A percentile compares a stretch with the other conserved stretches of the same genome.
Evolutionary conservation across 2,888 invertebrate genomes (phyloP).

Genomic region (Allygus modestus): DNA sequence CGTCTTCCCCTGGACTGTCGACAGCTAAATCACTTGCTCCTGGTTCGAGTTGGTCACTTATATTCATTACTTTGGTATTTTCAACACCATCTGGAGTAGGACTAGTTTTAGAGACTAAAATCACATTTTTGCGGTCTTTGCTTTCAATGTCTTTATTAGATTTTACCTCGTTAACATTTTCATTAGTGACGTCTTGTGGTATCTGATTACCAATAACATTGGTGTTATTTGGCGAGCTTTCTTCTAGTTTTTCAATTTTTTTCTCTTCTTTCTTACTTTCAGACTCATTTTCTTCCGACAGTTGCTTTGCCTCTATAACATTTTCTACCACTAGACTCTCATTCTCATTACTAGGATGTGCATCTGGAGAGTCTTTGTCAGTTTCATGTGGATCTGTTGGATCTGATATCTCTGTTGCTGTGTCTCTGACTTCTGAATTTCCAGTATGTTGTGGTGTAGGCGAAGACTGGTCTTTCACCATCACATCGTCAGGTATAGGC

Average conservation of each 20-base stretch:
- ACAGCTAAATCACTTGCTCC: conserved; percentile 1
- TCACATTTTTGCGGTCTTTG: neutral
- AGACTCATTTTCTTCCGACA: conserved; percentile 7
- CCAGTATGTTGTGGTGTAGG: neutral
- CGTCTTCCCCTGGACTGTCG: conserved; percentile 2
- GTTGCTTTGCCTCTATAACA: conserved; percentile 33
- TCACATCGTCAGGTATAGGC: conserved; percentile 1
- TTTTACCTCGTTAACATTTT: conserved; percentile 39
- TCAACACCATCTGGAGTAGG: neutral
- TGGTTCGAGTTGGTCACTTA: neutral
- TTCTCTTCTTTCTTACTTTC: neutral
- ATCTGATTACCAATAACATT: conserved; percentile 23
- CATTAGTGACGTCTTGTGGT: neutral
- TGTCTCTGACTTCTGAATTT: neutral
- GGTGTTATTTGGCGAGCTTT: neutral
- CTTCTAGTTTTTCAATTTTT: neutral
- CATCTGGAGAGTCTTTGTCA: neutral
- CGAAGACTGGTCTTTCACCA: conserved; percentile 49
- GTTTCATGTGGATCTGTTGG: neutral
- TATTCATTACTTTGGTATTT: neutral
- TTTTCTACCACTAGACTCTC: conserved; percentile 38
- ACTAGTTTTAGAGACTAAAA: neutral
- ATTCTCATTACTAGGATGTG: neutral
- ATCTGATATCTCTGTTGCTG: neutral
- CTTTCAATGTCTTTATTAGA: conserved; percentile 4